These are phyloP conservation scores for Paracyprichromis sp. DNA, from an alignment of 2,113 vertebrate genomes.

Conservation along the genomic window DNA sequence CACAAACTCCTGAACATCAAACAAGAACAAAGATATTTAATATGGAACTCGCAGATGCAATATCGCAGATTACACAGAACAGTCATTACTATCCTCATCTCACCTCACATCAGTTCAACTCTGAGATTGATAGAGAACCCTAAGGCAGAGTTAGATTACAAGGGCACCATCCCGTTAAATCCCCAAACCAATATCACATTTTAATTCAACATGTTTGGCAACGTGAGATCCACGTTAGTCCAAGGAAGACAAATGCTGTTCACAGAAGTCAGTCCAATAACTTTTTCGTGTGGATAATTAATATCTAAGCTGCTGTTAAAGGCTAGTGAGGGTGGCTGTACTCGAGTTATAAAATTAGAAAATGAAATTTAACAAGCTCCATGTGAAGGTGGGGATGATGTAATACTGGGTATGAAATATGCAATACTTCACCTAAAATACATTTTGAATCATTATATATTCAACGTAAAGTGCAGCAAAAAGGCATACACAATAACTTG, in stretches of 20 bases:
- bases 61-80: slow-evolving; percentile 41
- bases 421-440: slow-evolving; percentile 21
- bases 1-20: neutral
- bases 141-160: slow-evolving; percentile 32
- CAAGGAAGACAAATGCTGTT: neutral
- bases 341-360: slow-evolving; percentile 33
- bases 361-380: slow-evolving; percentile 15
- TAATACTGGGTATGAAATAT: slow-evolving; percentile 31
- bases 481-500: neutral
- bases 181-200: slow-evolving; percentile 50
- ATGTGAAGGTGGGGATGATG: slow-evolving; percentile 10
- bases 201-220: slow-evolving; percentile 42
- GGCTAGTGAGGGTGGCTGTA: neutral
- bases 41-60: neutral
- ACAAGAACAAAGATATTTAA: slow-evolving; percentile 10
- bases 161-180: slow-evolving; percentile 32
- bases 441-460: neutral
- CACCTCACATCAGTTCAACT: slow-evolving; percentile 27
- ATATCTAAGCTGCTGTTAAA: neutral
- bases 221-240: slow-evolving; percentile 23
- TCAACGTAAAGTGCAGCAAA: neutral
- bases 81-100: slow-evolving; percentile 35
- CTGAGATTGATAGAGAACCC: slow-evolving; percentile 36
- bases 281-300: slow-evolving; percentile 37
- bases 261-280: slow-evolving; percentile 19